Conservation (phyloP, 2,888 invertebrate genomes). For the Ypsolopha sequella region DNA sequence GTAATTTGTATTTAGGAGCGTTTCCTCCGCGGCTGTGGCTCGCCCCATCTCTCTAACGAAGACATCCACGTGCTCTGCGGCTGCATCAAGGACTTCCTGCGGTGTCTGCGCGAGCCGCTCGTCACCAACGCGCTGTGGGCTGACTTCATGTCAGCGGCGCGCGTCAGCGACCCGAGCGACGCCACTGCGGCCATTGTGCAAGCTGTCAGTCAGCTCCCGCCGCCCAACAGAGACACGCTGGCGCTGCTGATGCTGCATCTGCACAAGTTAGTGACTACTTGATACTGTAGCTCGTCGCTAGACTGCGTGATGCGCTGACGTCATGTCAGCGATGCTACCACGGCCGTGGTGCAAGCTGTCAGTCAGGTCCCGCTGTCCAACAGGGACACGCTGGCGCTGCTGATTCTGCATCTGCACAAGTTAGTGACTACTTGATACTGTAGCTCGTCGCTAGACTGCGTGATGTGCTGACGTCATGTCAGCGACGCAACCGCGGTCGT, state of each 20-base stretch:
- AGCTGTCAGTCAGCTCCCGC: slow-evolving; percentile 87
- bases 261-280: slow-evolving; percentile 72
- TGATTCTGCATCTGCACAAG: slow-evolving; percentile 91
- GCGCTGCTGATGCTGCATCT: slow-evolving; percentile 94
- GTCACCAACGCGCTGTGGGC: slow-evolving; percentile 86
- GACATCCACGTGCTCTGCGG: slow-evolving; percentile 94
- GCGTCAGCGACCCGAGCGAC: slow-evolving; percentile 62
- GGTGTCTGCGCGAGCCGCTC: slow-evolving; percentile 89
- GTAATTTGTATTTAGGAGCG: slow-evolving; percentile 69
- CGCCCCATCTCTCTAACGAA: slow-evolving; percentile 79
- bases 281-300: slow-evolving; percentile 79
- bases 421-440: slow-evolving; percentile 35
- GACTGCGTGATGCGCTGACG: slow-evolving; percentile 82
- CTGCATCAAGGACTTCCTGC: slow-evolving; percentile 94
- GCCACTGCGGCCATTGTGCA: slow-evolving; percentile 76
- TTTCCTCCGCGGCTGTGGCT: slow-evolving; percentile 87
- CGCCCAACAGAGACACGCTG: slow-evolving; percentile 94
- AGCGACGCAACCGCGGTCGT: slow-evolving; percentile 76
- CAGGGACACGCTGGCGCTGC: slow-evolving; percentile 93
- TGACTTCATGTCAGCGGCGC: slow-evolving; percentile 81
- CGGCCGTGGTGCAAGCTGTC: slow-evolving; percentile 80
- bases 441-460: slow-evolving; percentile 77
- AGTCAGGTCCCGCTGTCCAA: slow-evolving; percentile 91
- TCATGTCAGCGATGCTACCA: slow-evolving; percentile 77
- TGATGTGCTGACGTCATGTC: slow-evolving; percentile 86